phyloP scores from a whole-genome alignment of 2,797 vertebrate genomes.

The Typhlichthys subterraneus region DNA sequence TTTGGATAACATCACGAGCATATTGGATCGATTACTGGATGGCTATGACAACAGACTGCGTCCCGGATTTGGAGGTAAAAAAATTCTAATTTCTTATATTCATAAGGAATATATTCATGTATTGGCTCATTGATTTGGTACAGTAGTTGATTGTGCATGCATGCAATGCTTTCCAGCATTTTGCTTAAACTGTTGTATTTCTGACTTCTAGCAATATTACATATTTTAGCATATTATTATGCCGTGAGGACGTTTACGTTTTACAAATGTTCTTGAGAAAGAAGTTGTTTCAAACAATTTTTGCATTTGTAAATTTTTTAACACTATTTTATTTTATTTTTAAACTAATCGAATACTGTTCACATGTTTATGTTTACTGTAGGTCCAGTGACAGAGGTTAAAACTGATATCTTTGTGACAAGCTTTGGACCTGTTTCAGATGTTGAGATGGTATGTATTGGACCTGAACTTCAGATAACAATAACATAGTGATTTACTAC shows the following conservation, averaged over 20 bases:
- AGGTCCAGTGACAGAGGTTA: slow-evolving; percentile 85
- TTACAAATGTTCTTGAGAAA: too few relatives aligned
- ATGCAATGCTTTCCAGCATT: too few relatives aligned
- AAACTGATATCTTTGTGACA: slow-evolving; percentile 87
- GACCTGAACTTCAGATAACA: slow-evolving; percentile 14
- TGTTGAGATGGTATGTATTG: slow-evolving; percentile 84
- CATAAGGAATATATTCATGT: neutral
- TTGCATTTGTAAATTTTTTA: too few relatives aligned
- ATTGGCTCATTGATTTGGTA: too few relatives aligned
- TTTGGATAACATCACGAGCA: slow-evolving; percentile 91
- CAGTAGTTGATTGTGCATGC: too few relatives aligned
- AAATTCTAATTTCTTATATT: slow-evolving; percentile 15
- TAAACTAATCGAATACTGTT: slow-evolving; percentile 15
- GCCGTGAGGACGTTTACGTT: too few relatives aligned
- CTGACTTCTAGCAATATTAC: too few relatives aligned
- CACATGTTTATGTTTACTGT: slow-evolving; percentile 26
- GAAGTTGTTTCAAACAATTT: too few relatives aligned
- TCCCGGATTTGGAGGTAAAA: slow-evolving; percentile 92
- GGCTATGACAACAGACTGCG: slow-evolving; percentile 95
- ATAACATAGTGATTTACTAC: slow-evolving; percentile 6
- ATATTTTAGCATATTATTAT: too few relatives aligned
- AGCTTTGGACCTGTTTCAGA: slow-evolving; percentile 86
- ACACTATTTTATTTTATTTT: slow-evolving; percentile 9
- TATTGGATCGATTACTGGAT: slow-evolving; percentile 91
- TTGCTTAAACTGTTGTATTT: too few relatives aligned